Evolutionary conservation across 2,888 invertebrate species (phyloP), one percentile per base, ranked within the genome.

Genomic region (Brassicogethes aeneus): DNA sequence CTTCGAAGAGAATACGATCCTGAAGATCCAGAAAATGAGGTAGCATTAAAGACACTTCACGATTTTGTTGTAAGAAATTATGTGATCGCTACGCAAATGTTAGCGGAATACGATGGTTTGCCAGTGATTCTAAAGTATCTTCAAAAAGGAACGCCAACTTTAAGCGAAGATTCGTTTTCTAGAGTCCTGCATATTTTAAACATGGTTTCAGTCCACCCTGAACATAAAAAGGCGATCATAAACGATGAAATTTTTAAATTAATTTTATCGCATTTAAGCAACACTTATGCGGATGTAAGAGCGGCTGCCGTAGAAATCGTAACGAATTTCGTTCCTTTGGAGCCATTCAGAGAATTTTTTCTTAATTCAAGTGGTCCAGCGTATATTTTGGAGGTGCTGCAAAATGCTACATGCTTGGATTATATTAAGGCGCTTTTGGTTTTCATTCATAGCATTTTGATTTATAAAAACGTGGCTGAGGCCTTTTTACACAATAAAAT

Each of bases 381-480:
- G n/a, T 48, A 50, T 5, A 45, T 57, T 16, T 16, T 57, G 2
- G 44, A 51, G 2, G 42, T 48, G 15, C 30, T 61, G 17, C 40
- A 45, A 31, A 41, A 33, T 1, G 45, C 48, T 1, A 39, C 45
- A 3, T 50, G 51, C 38, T 37, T 51, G 3, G 38, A 51, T 12
- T 37, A 56, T 7, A 33, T 59, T 2, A 57, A 56, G 15, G 46
- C 48, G 15, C 42, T 60, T 3, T 40, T 59, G 7, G 47, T 58
- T 33, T 57, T 62, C 33, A 53, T 63, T 12, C 56, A 59, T 34
- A 48, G 53, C 8, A 45, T 45, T 12, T 48, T 62, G n/a, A 36
- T 50, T 8, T 56, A 59, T 16, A 53, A 55, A 15, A 46, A 50
- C 14, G 40, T 62, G 13, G 47, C 51, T 0, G 52, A 50, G 41